Base-by-base conservation (phyloP, 2,888 invertebrate species). In the Drosophila putrida region DNA sequence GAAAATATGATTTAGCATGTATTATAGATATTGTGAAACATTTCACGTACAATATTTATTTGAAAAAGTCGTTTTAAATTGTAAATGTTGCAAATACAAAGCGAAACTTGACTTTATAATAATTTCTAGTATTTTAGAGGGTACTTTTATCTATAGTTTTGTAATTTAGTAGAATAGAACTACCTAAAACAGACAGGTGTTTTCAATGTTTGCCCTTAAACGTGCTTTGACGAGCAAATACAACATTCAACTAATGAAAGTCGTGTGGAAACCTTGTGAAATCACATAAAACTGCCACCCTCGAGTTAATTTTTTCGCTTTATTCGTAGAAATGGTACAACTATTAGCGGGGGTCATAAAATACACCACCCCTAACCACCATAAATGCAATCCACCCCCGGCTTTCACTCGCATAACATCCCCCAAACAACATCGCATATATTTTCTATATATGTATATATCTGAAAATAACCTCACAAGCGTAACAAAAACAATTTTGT, bases 201-300 rank as follows among this genome's bases (percentile, higher is more conserved):
- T 53, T n/a, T 54, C 36, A 61, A 61, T 61, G 53, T 54, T 44
- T 38, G 33, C 43, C 35, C 33, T 8, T 36, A 36, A 6, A 46
- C 46, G 13, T 35, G 53, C n/a, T 35, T 11, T 20, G 8, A 41
- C 41, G 28, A 31, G 15, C 41, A 54, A 54, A 54, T 43, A 25
- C n/a, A 41, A 39, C 41, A 41, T 47, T 36, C 28, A 28, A 38
- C n/a, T 36, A 44, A 64, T 31, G 39, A 59, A 54, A 66, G 71
- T 71, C 66, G 50, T 53, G 33, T 25, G 46, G 10, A 49, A 54
- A 57, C 54, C 39, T 55, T 43, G 47, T 49, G 58, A 65, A 74
- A 74, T 74, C 74, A 61, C 64, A 74, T 70, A 50, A 43, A 58
- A 65, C 27, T 74, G 74, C 74, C 65, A 75, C 74, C 74, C 74